Conservation (phyloP, 1,140 invertebrate genomes). For the Drosophila setifemur region DNA sequence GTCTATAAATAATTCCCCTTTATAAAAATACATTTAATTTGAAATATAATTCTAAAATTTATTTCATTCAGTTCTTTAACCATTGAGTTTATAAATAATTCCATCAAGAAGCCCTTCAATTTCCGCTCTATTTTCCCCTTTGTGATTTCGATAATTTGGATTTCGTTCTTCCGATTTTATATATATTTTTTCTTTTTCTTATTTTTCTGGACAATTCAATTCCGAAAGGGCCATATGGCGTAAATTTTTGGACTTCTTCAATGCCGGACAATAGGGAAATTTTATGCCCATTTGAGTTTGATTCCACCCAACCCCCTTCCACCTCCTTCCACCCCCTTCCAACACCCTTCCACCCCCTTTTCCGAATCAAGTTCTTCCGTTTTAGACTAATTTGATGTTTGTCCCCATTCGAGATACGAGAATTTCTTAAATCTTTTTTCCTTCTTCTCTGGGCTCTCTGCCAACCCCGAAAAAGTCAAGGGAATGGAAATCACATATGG, state of each 20-base stretch:
- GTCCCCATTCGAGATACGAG: conserved; percentile 16
- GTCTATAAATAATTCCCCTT: too few species aligned
- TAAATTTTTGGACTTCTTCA: background rate
- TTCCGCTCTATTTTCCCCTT: background rate
- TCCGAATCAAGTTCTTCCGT: too few species aligned
- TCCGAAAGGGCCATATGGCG: conserved; percentile 26
- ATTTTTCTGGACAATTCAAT: conserved; percentile 1
- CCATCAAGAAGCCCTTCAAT: too few species aligned
- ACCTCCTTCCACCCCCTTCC: background rate
- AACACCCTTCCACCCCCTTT: background rate
- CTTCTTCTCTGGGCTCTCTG: conserved; percentile 9
- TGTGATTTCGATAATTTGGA: too few species aligned
- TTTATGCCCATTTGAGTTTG: conserved; percentile 55
- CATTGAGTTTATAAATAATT: too few species aligned
- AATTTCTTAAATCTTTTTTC: background rate
- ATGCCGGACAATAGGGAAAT: conserved; percentile 55
- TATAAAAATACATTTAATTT: too few species aligned
- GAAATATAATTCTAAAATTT: too few species aligned
- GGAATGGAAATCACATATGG: conserved; percentile 41
- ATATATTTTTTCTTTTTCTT: background rate
- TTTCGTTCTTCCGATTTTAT: too few species aligned
- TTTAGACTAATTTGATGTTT: conserved; percentile 65
- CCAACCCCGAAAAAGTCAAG: conserved; percentile 38
- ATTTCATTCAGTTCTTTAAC: too few species aligned
- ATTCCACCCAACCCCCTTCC: background rate